phyloP scores from a whole-genome alignment of 2,888 invertebrate genomes.

The Axea sp. region DNA sequence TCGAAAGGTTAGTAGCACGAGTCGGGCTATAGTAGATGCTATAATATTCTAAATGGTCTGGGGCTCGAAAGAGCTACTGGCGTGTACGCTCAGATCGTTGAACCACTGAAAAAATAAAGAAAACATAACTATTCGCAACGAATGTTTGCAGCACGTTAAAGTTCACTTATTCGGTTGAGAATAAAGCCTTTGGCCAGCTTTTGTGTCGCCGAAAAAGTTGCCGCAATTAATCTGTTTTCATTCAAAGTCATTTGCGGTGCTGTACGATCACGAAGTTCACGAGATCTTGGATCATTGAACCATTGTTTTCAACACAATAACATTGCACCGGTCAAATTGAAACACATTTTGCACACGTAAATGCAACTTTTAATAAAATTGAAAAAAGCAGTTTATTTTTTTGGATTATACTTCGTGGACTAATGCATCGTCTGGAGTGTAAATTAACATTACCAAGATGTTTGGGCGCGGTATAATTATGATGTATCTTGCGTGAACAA shows the following conservation, averaged over 20 bases:
- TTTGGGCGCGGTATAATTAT: slow-evolving; percentile 17
- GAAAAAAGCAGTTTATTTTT: too few species aligned
- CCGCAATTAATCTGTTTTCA: slow-evolving; percentile 35
- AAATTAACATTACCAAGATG: slow-evolving; percentile 11
- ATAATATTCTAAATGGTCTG: slow-evolving; percentile 53
- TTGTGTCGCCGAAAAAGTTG: slow-evolving; percentile 21
- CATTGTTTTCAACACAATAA: slow-evolving; percentile 5
- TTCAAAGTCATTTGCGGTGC: slow-evolving; percentile 10
- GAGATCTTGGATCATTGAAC: slow-evolving; percentile 31
- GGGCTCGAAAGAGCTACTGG: slow-evolving; percentile 33
- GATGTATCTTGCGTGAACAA: slow-evolving; percentile 17
- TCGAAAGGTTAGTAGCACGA: slow-evolving; percentile 48
- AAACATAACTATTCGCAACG: slow-evolving; percentile 19
- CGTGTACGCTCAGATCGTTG: slow-evolving; percentile 43
- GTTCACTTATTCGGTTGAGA: slow-evolving; percentile 35
- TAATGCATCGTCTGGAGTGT: not conserved
- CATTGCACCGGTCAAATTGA: not conserved
- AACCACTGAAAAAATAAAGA: slow-evolving; percentile 40
- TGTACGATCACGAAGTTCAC: slow-evolving; percentile 14
- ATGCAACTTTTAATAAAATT: not conserved
- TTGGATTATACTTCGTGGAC: not conserved
- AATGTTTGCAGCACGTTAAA: slow-evolving; percentile 31
- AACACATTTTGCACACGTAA: not conserved
- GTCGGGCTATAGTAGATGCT: slow-evolving; percentile 36
- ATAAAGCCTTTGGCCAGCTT: slow-evolving; percentile 1